Percentiles rank a stretch among this genome's conserved stretches.
These are phyloP conservation scores for Patiria pectinifera DNA, from an alignment of 53 echinoderm and acorn worm species.

Conservation along the genomic window DNA sequence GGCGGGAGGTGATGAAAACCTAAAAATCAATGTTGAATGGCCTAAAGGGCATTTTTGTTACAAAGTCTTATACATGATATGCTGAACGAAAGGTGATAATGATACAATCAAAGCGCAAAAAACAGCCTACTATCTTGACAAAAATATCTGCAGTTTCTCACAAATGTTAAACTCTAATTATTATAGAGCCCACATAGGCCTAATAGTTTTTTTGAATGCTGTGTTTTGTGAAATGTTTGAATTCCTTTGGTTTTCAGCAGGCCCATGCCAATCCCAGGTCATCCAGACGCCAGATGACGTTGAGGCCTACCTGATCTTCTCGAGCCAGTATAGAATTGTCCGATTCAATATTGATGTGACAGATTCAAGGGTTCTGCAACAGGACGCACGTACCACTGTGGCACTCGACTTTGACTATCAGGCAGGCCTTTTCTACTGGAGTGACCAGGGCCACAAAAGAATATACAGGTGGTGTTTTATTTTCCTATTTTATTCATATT, in stretches of 20 bases:
- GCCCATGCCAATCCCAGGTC: background rate
- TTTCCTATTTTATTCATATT: background rate
- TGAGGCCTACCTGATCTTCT: slow-evolving; percentile 59
- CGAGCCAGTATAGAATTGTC: slow-evolving; percentile 44
- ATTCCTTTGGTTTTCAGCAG: background rate
- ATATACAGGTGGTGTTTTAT: slow-evolving; percentile 35
- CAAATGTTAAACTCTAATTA: too few relatives aligned
- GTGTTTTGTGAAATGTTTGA: background rate
- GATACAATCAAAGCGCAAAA: too few relatives aligned
- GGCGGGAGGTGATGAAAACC: too few relatives aligned
- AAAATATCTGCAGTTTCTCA: too few relatives aligned
- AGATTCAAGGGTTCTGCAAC: slow-evolving; percentile 23
- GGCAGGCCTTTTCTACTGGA: slow-evolving; percentile 55
- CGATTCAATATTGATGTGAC: slow-evolving; percentile 69
- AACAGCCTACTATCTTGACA: too few relatives aligned
- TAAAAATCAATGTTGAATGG: too few relatives aligned
- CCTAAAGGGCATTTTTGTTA: too few relatives aligned
- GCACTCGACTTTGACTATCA: slow-evolving; percentile 62
- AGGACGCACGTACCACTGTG: background rate
- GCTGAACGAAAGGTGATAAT: too few relatives aligned
- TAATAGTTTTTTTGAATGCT: background rate
- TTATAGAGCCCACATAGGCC: too few relatives aligned
- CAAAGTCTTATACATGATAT: too few relatives aligned
- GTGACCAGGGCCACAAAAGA: slow-evolving; percentile 40
- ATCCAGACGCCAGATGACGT: slow-evolving; percentile 8